These are phyloP conservation scores for Hippolais icterina DNA, from an alignment of 2,113 vertebrate species.

Conservation along the genomic window DNA sequence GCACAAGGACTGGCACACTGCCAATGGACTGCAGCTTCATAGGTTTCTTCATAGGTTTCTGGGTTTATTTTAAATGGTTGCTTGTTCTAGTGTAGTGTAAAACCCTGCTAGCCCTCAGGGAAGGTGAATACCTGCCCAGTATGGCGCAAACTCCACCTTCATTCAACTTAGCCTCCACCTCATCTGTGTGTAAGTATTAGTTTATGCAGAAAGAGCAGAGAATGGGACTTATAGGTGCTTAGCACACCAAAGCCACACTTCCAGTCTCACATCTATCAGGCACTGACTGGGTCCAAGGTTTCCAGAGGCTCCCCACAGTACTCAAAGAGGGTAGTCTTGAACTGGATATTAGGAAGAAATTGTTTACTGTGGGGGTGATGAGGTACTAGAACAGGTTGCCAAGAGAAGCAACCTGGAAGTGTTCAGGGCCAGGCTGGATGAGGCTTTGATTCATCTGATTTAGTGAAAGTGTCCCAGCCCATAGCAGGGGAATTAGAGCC, in stretches of 20 bases:
- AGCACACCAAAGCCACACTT: not conserved
- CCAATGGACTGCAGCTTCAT: rapidly evolving
- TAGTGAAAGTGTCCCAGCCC: not conserved
- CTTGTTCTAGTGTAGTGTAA: not conserved
- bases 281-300: not conserved
- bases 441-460: not conserved
- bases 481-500: not conserved
- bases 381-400: not conserved
- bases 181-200: not conserved
- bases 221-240: not conserved
- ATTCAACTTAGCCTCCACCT: not conserved
- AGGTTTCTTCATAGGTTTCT: not conserved
- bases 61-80: not conserved
- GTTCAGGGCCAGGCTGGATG: not conserved
- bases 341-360: not conserved
- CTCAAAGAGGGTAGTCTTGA: not conserved
- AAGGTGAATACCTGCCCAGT: not conserved
- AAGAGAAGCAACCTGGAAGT: not conserved
- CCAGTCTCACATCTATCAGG: not conserved
- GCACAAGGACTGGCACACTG: rapidly evolving
- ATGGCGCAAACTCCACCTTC: not conserved
- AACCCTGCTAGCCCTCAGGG: not conserved
- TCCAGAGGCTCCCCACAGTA: not conserved
- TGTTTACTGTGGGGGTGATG: not conserved
- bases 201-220: not conserved